Conservation (phyloP, 2,113 vertebrate genomes). For the Stigmatopora nigra region DNA sequence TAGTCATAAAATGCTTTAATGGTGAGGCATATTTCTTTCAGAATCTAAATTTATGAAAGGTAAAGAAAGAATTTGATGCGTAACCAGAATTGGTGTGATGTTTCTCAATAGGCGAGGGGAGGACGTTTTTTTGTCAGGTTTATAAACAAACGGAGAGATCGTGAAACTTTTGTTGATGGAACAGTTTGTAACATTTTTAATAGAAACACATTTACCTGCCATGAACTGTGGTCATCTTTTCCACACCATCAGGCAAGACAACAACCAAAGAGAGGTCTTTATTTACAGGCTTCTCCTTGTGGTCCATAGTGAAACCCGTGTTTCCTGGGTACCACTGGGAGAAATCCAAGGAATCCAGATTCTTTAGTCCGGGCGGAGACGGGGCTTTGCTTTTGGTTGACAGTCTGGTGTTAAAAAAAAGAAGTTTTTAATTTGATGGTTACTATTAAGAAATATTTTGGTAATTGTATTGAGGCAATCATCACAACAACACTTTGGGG, state of each 20-base stretch:
- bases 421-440: constrained; percentile 9
- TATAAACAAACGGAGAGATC: constrained; percentile 38
- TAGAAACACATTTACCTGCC: constrained; percentile 73
- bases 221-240: constrained; percentile 78
- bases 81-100: constrained; percentile 43
- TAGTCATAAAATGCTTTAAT: no score
- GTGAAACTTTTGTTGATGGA: constrained; percentile 36
- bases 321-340: constrained; percentile 66
- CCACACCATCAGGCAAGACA: constrained; percentile 83
- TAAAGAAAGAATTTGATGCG: constrained; percentile 36
- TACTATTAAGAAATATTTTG: background rate
- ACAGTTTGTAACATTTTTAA: background rate
- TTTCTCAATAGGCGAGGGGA: constrained; percentile 38
- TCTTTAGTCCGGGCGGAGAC: constrained; percentile 75
- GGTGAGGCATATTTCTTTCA: no score
- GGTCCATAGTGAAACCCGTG: constrained; percentile 75
- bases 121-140: constrained; percentile 23
- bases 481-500: background rate
- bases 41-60: background rate
- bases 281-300: constrained; percentile 79
- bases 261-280: constrained; percentile 83
- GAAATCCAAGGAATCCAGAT: constrained; percentile 54
- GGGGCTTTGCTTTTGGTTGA: constrained; percentile 87
- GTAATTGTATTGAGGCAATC: background rate
- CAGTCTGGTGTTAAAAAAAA: constrained; percentile 69